phyloP scores from a whole-genome alignment of 2,113 vertebrate species.

The Melanerpes formicivorus region DNA sequence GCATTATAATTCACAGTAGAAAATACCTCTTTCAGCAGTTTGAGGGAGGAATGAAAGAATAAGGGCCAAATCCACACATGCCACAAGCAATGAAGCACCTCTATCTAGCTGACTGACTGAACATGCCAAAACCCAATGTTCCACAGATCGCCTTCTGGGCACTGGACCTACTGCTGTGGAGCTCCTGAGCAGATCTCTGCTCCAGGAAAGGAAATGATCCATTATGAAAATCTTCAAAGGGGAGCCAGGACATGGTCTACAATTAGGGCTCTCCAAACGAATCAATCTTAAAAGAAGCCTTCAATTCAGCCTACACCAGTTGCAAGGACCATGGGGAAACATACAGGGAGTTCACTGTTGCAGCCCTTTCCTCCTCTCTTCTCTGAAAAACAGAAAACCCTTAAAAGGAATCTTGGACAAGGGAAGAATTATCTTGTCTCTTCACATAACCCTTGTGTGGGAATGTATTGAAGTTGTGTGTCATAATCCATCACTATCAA shows the following conservation, averaged over 20 bases:
- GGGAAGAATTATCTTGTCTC: constrained; percentile 46
- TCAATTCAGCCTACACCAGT: neutral
- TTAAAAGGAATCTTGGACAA: neutral
- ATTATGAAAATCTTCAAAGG: neutral
- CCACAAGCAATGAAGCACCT: neutral
- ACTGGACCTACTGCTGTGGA: accelerated
- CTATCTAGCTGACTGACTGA: neutral
- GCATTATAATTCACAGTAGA: constrained; percentile 3
- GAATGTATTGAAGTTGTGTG: neutral
- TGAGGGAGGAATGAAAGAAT: neutral
- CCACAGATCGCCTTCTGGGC: neutral
- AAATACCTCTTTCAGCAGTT: neutral
- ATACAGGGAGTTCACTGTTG: neutral
- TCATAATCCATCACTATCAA: neutral
- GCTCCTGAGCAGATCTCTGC: neutral
- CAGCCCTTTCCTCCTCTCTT: neutral
- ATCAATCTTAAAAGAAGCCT: neutral
- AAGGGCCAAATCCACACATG: neutral
- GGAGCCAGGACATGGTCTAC: neutral
- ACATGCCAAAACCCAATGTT: neutral
- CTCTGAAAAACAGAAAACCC: neutral
- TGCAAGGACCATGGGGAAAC: neutral
- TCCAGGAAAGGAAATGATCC: neutral
- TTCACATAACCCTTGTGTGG: constrained; percentile 30
- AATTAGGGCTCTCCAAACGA: neutral